phyloP scores from a whole-genome alignment of 1,140 invertebrate species.

The Macrobrachium rosenbergii region DNA sequence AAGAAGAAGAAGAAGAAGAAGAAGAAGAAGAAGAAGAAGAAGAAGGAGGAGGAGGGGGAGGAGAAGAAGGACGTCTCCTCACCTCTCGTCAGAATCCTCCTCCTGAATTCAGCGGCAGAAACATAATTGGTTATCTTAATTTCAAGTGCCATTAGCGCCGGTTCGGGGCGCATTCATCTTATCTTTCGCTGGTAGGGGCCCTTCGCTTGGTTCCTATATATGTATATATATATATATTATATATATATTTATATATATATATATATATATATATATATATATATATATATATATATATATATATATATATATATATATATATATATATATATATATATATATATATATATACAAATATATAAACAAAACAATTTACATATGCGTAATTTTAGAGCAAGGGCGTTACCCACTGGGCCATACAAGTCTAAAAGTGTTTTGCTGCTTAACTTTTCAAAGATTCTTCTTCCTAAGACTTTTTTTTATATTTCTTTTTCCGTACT shows the following conservation, averaged over 20 bases:
- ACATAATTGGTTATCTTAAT: constrained; percentile 21
- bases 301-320: not conserved
- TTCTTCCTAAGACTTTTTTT: too few relatives aligned
- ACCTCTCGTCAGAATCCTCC: too few relatives aligned
- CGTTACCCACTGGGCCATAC: too few relatives aligned
- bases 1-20: not conserved
- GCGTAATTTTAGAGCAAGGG: too few relatives aligned
- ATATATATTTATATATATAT: not conserved
- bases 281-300: not conserved
- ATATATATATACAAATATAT: too few relatives aligned
- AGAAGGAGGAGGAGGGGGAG: not conserved
- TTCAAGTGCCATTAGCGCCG: constrained; percentile 5
- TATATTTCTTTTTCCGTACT: too few relatives aligned
- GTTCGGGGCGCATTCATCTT: not conserved
- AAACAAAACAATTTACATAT: too few relatives aligned
- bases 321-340: constrained; percentile 14
- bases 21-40: not conserved
- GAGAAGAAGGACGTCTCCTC: not conserved
- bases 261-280: constrained; percentile 29
- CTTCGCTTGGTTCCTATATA: too few relatives aligned
- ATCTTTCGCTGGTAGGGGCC: too few relatives aligned
- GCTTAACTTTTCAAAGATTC: too few relatives aligned
- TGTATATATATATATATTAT: not conserved
- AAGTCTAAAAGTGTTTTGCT: too few relatives aligned
- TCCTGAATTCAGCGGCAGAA: too few relatives aligned